phyloP scores from a whole-genome alignment of 2,797 vertebrate species.

The Chanos chanos region DNA sequence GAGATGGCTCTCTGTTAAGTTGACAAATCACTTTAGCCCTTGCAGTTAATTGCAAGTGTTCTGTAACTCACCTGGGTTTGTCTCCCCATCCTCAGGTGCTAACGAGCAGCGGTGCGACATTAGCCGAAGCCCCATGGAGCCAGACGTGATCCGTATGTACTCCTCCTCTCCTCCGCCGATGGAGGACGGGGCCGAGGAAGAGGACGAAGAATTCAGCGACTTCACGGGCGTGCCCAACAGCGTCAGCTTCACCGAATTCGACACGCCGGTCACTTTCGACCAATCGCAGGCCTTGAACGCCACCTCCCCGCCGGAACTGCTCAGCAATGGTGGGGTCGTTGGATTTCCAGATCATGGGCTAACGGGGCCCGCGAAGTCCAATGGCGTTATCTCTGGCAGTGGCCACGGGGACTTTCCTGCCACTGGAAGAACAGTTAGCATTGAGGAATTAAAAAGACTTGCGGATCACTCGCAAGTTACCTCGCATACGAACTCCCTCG shows the following conservation, averaged over 20 bases:
- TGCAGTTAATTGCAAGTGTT: not conserved
- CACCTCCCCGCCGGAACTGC: conserved; percentile 83
- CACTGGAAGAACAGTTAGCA: conserved; percentile 57
- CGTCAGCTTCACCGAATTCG: conserved; percentile 86
- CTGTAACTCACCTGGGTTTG: conserved; percentile 2
- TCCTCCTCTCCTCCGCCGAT: conserved; percentile 94
- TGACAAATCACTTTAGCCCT: too few species aligned
- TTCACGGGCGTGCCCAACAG: conserved; percentile 84
- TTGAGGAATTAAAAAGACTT: conserved; percentile 62
- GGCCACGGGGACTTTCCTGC: conserved; percentile 65
- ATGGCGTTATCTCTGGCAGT: conserved; percentile 60
- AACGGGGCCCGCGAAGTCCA: conserved; percentile 63
- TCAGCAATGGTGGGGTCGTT: conserved; percentile 63
- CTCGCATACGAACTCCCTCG: conserved; percentile 35
- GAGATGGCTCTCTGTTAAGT: too few species aligned
- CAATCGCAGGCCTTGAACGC: conserved; percentile 64
- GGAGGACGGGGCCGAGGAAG: conserved; percentile 88
- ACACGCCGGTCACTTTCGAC: conserved; percentile 74
- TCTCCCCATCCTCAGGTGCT: conserved; percentile 69
- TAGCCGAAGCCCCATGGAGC: conserved; percentile 80
- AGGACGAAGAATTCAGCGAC: conserved; percentile 92
- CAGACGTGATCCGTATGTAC: conserved; percentile 92
- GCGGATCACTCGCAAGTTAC: conserved; percentile 45
- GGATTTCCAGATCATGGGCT: conserved; percentile 67
- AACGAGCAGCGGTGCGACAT: conserved; percentile 52